phyloP scores from a whole-genome alignment of 2,797 vertebrate genomes.

The Lutra lutra region DNA sequence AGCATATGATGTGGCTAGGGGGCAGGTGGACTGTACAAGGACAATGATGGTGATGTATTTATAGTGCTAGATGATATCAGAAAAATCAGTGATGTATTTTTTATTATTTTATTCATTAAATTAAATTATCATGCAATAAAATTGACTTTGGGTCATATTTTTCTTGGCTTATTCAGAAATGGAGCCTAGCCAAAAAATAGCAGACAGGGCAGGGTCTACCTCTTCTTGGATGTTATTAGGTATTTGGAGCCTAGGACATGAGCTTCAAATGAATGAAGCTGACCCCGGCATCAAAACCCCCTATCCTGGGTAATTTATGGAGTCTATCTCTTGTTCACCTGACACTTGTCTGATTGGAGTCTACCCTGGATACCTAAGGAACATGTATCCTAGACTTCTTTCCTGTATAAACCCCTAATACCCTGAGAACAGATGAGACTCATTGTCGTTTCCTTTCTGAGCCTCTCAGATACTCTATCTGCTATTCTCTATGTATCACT shows the following conservation, averaged over 20 bases:
- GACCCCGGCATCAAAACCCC: background rate
- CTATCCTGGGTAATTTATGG: background rate
- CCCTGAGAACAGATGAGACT: background rate
- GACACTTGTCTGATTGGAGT: background rate
- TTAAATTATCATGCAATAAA: background rate
- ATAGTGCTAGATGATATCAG: background rate
- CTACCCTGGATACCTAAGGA: background rate
- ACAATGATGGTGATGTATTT: background rate
- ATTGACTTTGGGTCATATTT: background rate
- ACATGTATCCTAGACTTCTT: background rate
- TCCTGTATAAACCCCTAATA: background rate
- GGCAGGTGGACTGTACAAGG: background rate
- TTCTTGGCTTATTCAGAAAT: background rate
- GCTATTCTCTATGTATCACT: background rate
- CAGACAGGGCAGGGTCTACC: background rate
- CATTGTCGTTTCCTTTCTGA: background rate
- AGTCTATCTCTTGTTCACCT: background rate
- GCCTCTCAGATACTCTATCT: background rate
- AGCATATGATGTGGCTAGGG: accelerated
- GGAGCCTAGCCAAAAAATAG: background rate
- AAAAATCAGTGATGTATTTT: background rate
- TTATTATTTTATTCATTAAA: background rate
- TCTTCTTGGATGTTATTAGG: background rate
- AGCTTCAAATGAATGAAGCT: background rate
- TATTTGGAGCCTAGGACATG: background rate